These are phyloP conservation scores for Eumacrocentrus americanus DNA, from an alignment of 2,888 invertebrate species.

Conservation along the genomic window DNA sequence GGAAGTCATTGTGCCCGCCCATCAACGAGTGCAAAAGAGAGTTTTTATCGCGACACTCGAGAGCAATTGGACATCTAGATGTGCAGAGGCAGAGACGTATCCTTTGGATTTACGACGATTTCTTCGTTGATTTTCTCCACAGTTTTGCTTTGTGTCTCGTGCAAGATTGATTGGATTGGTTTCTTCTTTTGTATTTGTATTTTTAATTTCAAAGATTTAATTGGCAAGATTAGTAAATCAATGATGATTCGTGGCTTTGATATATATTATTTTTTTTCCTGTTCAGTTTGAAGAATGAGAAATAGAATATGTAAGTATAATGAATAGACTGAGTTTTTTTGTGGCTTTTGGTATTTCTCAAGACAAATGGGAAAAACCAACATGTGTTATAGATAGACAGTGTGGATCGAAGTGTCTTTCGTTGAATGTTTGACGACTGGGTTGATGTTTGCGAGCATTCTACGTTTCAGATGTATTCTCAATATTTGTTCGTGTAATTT, in stretches of 20 bases:
- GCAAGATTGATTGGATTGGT: not conserved
- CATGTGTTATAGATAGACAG: slow-evolving; percentile 7
- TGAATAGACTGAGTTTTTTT: not conserved
- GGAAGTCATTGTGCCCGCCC: too few relatives aligned
- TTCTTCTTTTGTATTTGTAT: not conserved
- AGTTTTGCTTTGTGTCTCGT: not conserved
- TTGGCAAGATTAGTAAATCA: not conserved
- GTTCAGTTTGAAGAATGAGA: not conserved
- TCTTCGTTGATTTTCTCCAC: not conserved
- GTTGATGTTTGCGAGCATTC: slow-evolving; percentile 37
- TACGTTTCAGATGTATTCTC: slow-evolving; percentile 28
- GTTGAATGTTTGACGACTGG: slow-evolving; percentile 10
- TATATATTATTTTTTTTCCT: too few relatives aligned
- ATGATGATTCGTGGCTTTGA: not conserved
- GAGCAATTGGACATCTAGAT: not conserved
- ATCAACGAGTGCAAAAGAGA: too few relatives aligned
- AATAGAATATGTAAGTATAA: not conserved
- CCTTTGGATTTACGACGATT: not conserved
- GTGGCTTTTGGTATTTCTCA: not conserved
- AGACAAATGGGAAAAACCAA: slow-evolving; percentile 39
- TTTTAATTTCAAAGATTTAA: not conserved
- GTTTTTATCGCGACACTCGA: not conserved
- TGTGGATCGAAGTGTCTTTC: slow-evolving; percentile 11
- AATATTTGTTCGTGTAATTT: slow-evolving; percentile 35
- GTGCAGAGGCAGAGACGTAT: too few relatives aligned